Evolutionary conservation across 2,888 invertebrate genomes (phyloP).

Genomic region (Eucriotettix oculatus): DNA sequence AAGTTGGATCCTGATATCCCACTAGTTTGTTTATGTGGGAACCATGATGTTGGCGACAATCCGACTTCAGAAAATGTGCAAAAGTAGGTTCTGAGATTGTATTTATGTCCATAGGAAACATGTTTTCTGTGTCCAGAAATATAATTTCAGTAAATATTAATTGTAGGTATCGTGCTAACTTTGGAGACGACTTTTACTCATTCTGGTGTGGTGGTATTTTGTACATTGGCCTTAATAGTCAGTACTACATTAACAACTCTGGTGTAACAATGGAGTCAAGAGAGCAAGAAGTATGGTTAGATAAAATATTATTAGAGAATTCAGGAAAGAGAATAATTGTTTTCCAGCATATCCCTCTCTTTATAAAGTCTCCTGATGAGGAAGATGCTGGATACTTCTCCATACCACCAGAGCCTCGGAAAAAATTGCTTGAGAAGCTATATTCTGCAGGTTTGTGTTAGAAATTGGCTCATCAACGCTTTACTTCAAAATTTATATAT

Average conservation of each 20-base stretch:
- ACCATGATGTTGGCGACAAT: slow-evolving; percentile 32
- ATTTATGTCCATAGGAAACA: no score
- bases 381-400: slow-evolving; percentile 23
- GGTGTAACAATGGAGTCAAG: slow-evolving; percentile 19
- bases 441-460: slow-evolving; percentile 21
- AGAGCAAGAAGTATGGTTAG: slow-evolving; percentile 27
- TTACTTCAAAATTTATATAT: not conserved
- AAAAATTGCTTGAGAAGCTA: slow-evolving; percentile 24
- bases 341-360: slow-evolving; percentile 32
- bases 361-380: slow-evolving; percentile 22
- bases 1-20: slow-evolving; percentile 26
- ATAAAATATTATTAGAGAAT: slow-evolving; percentile 19
- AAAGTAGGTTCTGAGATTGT: slow-evolving; percentile 12
- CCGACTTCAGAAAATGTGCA: slow-evolving; percentile 25
- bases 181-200: slow-evolving; percentile 31
- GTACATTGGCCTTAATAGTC: slow-evolving; percentile 31
- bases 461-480: no score
- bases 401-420: slow-evolving; percentile 20
- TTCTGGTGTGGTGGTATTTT: slow-evolving; percentile 30
- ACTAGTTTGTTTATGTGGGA: slow-evolving; percentile 32
- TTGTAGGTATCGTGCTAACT: slow-evolving; percentile 18
- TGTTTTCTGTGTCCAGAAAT: no score
- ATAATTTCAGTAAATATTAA: no score
- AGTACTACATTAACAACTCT: slow-evolving; percentile 21
- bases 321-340: slow-evolving; percentile 22